These are phyloP conservation scores for Epinotia nisella DNA, from an alignment of 2,888 invertebrate genomes.

Conservation along the genomic window DNA sequence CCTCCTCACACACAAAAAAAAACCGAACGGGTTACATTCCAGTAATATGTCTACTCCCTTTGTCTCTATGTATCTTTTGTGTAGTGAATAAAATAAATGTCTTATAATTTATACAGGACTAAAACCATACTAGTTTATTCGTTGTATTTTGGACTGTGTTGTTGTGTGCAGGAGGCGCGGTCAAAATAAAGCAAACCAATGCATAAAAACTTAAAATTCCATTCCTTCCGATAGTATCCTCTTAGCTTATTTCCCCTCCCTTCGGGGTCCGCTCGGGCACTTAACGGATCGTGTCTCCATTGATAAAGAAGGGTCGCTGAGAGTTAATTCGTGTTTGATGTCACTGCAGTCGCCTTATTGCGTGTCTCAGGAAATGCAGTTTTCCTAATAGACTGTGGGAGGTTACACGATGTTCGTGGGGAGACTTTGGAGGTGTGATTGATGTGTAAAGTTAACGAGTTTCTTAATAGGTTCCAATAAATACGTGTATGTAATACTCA, in stretches of 20 bases:
- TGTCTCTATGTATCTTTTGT: too few species aligned
- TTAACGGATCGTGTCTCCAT: constrained; percentile 77
- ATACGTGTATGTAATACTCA: not conserved
- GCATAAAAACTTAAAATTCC: constrained; percentile 18
- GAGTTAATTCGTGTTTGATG: constrained; percentile 83
- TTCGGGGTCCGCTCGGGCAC: constrained; percentile 76
- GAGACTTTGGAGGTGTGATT: constrained; percentile 42
- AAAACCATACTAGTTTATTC: too few species aligned
- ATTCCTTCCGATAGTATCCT: constrained; percentile 14
- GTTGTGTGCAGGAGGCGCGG: too few species aligned
- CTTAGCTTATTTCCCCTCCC: constrained; percentile 1
- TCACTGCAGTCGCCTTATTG: constrained; percentile 76
- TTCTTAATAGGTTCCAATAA: constrained; percentile 21
- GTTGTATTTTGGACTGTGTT: too few species aligned
- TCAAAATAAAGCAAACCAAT: not conserved
- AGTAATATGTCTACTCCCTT: too few species aligned
- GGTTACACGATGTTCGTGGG: constrained; percentile 51
- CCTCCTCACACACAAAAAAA: too few species aligned
- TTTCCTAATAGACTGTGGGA: constrained; percentile 57
- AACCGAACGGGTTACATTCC: too few species aligned
- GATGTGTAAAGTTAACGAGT: constrained; percentile 38
- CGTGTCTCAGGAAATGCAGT: constrained; percentile 72
- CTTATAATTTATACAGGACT: too few species aligned
- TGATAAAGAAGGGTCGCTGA: constrained; percentile 78
- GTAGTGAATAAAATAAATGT: too few species aligned